Evolutionary conservation across 1,140 invertebrate species (phyloP), one percentile per base, ranked within the genome.

Genomic region (Apocrypta bakeri): DNA sequence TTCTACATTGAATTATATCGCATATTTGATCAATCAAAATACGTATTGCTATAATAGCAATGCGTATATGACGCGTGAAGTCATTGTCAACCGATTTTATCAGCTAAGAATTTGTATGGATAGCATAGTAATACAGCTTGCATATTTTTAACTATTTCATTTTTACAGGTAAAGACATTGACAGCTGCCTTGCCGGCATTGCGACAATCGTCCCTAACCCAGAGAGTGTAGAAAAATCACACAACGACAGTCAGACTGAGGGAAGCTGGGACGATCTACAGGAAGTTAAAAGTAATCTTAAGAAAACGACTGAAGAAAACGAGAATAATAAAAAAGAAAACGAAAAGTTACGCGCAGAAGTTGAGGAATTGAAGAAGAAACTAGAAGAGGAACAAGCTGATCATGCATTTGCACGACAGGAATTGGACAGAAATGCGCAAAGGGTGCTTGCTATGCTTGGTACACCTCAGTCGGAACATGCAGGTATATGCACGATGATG

Each of bases 401-500:
- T 75, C 95, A 96, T 40, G 91, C 95, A 21, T 94, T 95, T 37
- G 94, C 95, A 63, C 93, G 95, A 83, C 93, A 95, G 72, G 95
- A 97, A 90, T 90, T 96, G 25, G 94, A 96, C 84, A 93, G 93
- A 37, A 96, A 96, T 87, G 94, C 95, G 0, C 93, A 95, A 82
- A 91, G 95, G 42, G 93, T 97, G 14, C 91, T 96, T 85, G 94
- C 95, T 17, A 95, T 96, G 92, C 90, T 95, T 21, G 94, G 94
- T 6, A 91, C 89, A 1, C 90, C 91, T 0, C 86, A 90, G 76
- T 90, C 90, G 0, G 90, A 91, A 68, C 89, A 91, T 0, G 83
- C 87, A 63, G 88, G 88, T 89, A 84, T 24, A 27, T 48, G 48
- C n/a, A n/a, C n/a, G n/a, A n/a, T n/a, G n/a, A n/a, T n/a, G n/a